Evolutionary conservation across 2,888 invertebrate species (phyloP).

Genomic region (Leptarthrus brevirostris): DNA sequence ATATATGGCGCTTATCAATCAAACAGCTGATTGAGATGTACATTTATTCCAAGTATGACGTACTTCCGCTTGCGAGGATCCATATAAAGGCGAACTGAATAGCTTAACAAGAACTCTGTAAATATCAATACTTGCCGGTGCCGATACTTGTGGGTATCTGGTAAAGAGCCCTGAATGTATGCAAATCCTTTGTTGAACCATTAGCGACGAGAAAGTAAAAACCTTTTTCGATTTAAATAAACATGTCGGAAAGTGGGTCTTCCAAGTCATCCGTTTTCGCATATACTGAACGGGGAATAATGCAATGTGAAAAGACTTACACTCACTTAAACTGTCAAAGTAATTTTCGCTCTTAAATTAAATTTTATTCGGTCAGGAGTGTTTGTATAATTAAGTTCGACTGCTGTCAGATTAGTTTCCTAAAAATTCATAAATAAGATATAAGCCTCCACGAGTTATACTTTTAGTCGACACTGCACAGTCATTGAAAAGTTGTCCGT

Average conservation of each 20-base stretch:
- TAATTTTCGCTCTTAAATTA: not conserved
- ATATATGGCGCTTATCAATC: slow-evolving; percentile 32
- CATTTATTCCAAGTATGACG: slow-evolving; percentile 27
- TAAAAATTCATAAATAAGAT: no score
- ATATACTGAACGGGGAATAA: slow-evolving; percentile 24
- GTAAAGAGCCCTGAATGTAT: slow-evolving; percentile 18
- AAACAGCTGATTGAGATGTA: slow-evolving; percentile 42
- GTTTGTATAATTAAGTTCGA: no score
- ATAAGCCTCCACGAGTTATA: no score
- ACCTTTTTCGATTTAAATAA: slow-evolving; percentile 45
- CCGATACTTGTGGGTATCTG: slow-evolving; percentile 12
- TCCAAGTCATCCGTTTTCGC: not conserved
- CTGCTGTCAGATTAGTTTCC: no score
- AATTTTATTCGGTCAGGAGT: not conserved
- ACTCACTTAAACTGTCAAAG: not conserved
- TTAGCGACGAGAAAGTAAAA: slow-evolving; percentile 32
- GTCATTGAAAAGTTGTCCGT: no score
- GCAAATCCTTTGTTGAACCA: slow-evolving; percentile 46
- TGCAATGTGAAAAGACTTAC: slow-evolving; percentile 35
- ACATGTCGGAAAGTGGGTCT: slow-evolving; percentile 40
- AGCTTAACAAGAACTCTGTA: slow-evolving; percentile 18
- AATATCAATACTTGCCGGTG: not conserved
- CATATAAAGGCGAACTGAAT: slow-evolving; percentile 25
- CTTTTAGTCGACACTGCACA: no score
- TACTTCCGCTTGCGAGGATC: slow-evolving; percentile 2